Evolutionary conservation across 2,797 vertebrate genomes (phyloP), one percentile per base, ranked within the genome.

Genomic region (Tangara arthus): DNA sequence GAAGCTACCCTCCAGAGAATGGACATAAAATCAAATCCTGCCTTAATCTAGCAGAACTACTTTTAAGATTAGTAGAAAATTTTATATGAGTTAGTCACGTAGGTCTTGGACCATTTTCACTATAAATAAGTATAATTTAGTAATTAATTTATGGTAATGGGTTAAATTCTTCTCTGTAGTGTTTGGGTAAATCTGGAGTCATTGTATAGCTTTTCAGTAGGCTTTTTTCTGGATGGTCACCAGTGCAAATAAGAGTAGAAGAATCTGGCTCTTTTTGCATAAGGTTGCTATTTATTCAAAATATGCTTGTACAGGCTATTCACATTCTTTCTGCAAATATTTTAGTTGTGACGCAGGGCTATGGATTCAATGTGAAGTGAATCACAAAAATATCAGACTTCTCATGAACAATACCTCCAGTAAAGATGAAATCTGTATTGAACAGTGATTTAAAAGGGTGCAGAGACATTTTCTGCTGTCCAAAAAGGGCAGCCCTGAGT

Each of bases 231-330:
- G 92, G 50, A 81, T 19, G 39, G 17, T 56, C 53, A 91, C 65
- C 47, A 89, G 47, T 42, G 39, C 28, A 92, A 95, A 90, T 72
- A 92, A 42, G 53, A 81, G n/a, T 21, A 85, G 35, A 85, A 83
- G 49, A 80, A 85, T 83, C 35, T 66, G 63, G 12, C 21, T 92
- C 15, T 78, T 80, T 88, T 81, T 93, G 50, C 79, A 83, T 95
- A 92, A 93, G 79, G 76, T 92, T 97, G 82, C 76, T 97, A 70
- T 96, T 94, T 96, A 59, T 94, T 78, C 55, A 91, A 82, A 95
- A 92, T 94, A 88, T 81, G 76, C 69, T 95, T 22, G 42, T 86
- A 77, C 80, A 83, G 53, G 37, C 63, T 85, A 39, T 92, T 87
- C 87, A 88, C 75, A 90, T 95, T 94, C 81, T 91, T 97, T 82